Evolutionary conservation across 2,113 vertebrate genomes (phyloP).

Genomic region (Cercopithecus mona): DNA sequence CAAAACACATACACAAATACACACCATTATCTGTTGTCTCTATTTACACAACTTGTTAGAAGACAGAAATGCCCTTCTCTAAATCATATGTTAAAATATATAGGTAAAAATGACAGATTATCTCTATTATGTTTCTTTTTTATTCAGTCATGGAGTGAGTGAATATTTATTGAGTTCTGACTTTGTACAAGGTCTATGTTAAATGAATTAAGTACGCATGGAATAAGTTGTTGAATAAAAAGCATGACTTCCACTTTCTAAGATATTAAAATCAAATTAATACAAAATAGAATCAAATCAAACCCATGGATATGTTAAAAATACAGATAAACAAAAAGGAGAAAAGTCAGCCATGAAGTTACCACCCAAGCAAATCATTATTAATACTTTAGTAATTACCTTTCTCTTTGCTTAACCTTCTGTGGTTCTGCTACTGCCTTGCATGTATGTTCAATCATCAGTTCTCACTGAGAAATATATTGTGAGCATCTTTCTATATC

Average conservation of each 20-base stretch:
- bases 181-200: background rate
- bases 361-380: background rate
- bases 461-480: background rate
- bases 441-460: background rate
- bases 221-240: background rate
- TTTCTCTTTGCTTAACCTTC: background rate
- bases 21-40: background rate
- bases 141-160: background rate
- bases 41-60: background rate
- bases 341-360: background rate
- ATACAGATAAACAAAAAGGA: background rate
- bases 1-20: background rate
- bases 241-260: background rate
- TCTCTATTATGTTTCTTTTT: background rate
- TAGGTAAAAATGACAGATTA: background rate
- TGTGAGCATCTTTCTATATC: background rate
- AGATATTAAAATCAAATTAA: conserved; percentile 35
- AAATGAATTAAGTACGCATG: background rate
- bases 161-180: background rate
- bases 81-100: background rate
- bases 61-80: background rate
- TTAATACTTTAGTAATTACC: background rate
- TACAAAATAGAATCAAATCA: background rate
- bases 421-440: background rate
- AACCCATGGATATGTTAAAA: background rate